Conservation (phyloP, 2,797 vertebrate species). For the Chelon auratus region DNA sequence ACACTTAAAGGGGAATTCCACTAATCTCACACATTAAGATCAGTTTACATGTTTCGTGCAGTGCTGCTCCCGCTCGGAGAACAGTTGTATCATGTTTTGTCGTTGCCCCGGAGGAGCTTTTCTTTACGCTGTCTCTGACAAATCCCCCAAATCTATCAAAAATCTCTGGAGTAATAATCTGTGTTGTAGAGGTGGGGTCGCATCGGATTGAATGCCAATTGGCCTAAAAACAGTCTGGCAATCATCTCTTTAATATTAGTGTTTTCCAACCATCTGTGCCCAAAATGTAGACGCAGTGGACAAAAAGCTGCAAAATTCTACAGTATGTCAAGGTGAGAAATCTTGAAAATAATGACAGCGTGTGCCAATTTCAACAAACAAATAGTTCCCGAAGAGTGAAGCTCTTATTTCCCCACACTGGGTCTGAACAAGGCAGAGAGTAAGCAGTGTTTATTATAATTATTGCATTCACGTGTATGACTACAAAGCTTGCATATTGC, state of each 20-base stretch:
- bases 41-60: not conserved
- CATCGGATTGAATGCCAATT: conserved; percentile 18
- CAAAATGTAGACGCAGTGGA: conserved; percentile 21
- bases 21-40: not conserved
- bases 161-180: conserved; percentile 19
- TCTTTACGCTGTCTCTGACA: not conserved
- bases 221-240: conserved; percentile 29
- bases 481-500: not conserved
- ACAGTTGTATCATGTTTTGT: not conserved
- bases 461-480: conserved; percentile 5
- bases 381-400: not conserved
- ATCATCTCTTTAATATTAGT: conserved; percentile 23
- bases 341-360: conserved; percentile 37
- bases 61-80: not conserved
- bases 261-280: conserved; percentile 50
- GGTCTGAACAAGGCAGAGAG: not conserved
- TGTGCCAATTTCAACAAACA: conserved; percentile 37
- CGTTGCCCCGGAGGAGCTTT: not conserved
- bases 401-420: not conserved
- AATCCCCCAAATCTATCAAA: not conserved
- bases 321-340: conserved; percentile 49
- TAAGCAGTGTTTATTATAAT: conserved; percentile 15
- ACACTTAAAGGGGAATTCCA: too few relatives aligned
- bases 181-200: conserved; percentile 22
- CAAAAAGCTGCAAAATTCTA: conserved; percentile 37